phyloP scores from a whole-genome alignment of 1,140 invertebrate species.

The Brachionus angularis region DNA sequence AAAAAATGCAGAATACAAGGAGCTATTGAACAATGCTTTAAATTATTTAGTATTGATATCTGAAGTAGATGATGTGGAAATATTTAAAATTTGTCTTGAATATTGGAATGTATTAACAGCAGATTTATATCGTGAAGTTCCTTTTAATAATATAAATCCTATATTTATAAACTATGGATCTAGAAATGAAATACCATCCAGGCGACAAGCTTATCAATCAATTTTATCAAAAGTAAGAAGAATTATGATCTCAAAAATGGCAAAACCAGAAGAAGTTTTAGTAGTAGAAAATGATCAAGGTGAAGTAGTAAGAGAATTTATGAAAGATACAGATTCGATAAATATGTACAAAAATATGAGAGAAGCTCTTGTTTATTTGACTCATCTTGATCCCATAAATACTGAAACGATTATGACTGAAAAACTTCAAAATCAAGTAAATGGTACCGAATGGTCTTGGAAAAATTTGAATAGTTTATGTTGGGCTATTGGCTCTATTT shows the following conservation, averaged over 20 bases:
- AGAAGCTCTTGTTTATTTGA: conserved; percentile 70
- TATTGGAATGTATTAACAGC: conserved; percentile 92
- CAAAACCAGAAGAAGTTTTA: conserved; percentile 99
- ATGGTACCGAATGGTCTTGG: conserved; percentile 98
- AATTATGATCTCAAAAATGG: conserved; percentile 99
- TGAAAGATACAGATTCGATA: conserved; percentile 99
- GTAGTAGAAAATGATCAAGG: conserved; percentile 99
- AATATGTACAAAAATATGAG: conserved; percentile 99
- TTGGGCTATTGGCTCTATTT: conserved; percentile 99
- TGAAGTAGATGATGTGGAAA: conserved; percentile 97
- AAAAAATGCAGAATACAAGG: conserved; percentile 23
- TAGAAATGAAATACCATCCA: conserved; percentile 43
- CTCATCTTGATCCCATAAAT: conserved; percentile 89
- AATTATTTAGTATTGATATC: conserved; percentile 95
- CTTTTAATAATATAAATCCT: conserved; percentile 47
- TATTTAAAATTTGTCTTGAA: conserved; percentile 98
- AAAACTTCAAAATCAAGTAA: conserved; percentile 96
- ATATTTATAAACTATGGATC: conserved; percentile 47
- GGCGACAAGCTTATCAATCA: conserved; percentile 7
- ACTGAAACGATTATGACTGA: conserved; percentile 99
- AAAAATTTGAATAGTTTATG: conserved; percentile 97
- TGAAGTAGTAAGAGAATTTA: conserved; percentile 97
- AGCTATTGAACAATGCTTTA: conserved; percentile 65
- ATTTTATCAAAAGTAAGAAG: conserved; percentile 68
- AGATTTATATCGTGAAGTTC: conserved; percentile 63